phyloP scores from a whole-genome alignment of 37 sponge, comb jelly and placozoan species.

The Ephydatia muelleri region DNA sequence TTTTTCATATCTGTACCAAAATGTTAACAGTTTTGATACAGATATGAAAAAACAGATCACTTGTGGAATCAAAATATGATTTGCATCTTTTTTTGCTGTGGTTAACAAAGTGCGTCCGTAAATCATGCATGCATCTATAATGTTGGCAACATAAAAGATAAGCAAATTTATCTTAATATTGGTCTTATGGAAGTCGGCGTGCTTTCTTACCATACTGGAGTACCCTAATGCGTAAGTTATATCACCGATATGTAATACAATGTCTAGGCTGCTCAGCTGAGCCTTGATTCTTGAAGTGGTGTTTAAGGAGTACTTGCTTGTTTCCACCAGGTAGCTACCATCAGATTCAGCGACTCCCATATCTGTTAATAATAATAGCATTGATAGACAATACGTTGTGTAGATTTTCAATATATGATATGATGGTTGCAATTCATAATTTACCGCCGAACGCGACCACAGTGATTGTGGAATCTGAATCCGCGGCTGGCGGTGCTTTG shows the following conservation, averaged over 20 bases:
- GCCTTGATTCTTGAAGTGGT: conserved; percentile 32
- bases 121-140: no score
- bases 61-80: no score
- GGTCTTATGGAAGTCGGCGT: no score
- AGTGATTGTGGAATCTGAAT: neutral
- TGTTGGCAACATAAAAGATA: no score
- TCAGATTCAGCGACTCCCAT: neutral
- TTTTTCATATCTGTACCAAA: no score
- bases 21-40: no score
- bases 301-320: conserved; percentile 33
- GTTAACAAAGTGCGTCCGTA: no score
- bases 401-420: neutral
- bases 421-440: no score
- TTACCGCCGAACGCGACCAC: conserved; percentile 39
- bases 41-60: no score
- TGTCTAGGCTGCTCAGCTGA: conserved; percentile 22
- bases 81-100: no score
- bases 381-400: no score
- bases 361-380: neutral
- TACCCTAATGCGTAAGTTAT: conserved; percentile 74
- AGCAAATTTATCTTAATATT: no score
- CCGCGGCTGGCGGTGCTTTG: conserved; percentile 12
- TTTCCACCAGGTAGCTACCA: neutral
- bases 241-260: conserved; percentile 79
- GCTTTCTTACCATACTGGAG: conserved; percentile 42